Percentiles rank a stretch among this genome's conserved stretches.
Conservation (phyloP, 2,797 vertebrate species). For the Chaetophractus vellerosus region DNA sequence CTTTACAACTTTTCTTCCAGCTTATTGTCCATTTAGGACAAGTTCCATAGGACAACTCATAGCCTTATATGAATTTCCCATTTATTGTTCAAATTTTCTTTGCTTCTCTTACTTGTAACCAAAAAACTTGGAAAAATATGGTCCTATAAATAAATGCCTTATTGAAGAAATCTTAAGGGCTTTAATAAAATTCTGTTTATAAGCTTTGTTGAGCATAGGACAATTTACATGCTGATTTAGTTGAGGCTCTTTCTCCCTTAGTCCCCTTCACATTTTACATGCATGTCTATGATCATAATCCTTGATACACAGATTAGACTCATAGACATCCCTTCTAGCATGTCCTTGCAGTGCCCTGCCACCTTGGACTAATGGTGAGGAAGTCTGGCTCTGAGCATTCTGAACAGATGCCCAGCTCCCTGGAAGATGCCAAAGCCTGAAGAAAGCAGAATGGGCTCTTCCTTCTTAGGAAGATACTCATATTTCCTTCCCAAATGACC, state of each 20-base stretch:
- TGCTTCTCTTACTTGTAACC: not conserved
- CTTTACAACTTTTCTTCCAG: not conserved
- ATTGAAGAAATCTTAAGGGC: not conserved
- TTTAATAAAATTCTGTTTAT: not conserved
- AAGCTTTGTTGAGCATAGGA: no score
- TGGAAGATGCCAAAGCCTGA: not conserved
- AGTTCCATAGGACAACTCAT: not conserved
- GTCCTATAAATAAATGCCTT: constrained; percentile 15
- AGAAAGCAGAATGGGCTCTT: not conserved
- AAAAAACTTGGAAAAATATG: constrained; percentile 35
- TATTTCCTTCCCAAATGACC: constrained; percentile 28
- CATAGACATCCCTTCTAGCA: not conserved
- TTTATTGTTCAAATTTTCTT: constrained; percentile 27
- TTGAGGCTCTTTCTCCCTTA: not conserved
- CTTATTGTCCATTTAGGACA: not conserved
- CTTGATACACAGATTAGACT: not conserved
- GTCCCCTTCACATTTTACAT: not conserved
- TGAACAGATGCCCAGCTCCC: not conserved
- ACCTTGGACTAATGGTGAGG: not conserved
- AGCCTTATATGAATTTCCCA: not conserved
- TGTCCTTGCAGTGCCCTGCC: not conserved
- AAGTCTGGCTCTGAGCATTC: not conserved
- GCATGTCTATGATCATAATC: not conserved
- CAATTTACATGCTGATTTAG: no score
- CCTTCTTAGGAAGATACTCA: not conserved